Conservation (phyloP, 2,888 invertebrate species). For the Petrophora chlorosata region DNA sequence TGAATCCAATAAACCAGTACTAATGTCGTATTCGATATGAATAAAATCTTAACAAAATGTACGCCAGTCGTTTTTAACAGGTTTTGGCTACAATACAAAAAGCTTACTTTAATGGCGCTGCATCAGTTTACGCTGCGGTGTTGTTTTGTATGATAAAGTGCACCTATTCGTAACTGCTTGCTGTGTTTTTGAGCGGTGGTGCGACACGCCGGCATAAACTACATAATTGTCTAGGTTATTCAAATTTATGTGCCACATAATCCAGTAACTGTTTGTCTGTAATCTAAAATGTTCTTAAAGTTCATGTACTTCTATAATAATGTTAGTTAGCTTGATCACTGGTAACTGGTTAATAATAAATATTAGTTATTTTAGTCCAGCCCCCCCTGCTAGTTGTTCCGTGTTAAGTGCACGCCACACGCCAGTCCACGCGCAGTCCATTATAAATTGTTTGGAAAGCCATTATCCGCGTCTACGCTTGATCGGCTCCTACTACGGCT, state of each 20-base stretch:
- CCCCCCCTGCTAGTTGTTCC: constrained; percentile 11
- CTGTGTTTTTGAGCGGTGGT: too few species aligned
- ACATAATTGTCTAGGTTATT: too few species aligned
- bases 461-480: constrained; percentile 42
- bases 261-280: too few species aligned
- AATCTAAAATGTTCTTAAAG: too few species aligned
- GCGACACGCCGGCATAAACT: too few species aligned
- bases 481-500: constrained; percentile 37
- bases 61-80: neutral
- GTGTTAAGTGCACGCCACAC: constrained; percentile 24
- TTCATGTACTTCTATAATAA: too few species aligned
- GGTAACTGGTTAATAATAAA: constrained; percentile 8
- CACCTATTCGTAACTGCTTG: too few species aligned
- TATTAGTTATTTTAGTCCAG: constrained; percentile 10
- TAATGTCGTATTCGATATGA: too few species aligned
- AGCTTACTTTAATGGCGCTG: neutral
- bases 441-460: constrained; percentile 47
- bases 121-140: neutral
- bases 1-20: too few species aligned
- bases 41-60: too few species aligned
- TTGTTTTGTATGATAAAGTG: neutral
- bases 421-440: constrained; percentile 12
- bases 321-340: too few species aligned
- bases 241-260: too few species aligned
- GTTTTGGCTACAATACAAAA: neutral